phyloP scores from a whole-genome alignment of 1,140 invertebrate genomes.

The Zaprionus nigranus region DNA sequence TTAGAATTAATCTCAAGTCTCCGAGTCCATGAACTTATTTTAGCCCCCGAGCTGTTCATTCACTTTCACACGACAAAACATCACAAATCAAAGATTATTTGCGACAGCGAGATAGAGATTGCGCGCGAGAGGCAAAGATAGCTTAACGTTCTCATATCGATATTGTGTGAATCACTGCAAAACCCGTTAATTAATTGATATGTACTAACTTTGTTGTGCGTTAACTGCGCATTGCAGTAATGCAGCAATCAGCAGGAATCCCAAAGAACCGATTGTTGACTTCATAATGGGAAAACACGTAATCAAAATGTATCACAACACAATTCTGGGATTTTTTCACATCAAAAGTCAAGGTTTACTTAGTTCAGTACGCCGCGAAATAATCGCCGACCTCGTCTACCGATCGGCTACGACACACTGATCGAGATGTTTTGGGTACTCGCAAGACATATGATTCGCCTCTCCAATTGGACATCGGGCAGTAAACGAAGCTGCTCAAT shows the following conservation, averaged over 20 bases:
- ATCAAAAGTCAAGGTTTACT: not conserved
- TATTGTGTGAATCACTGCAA: slow-evolving; percentile 42
- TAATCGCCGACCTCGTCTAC: not conserved
- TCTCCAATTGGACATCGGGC: not conserved
- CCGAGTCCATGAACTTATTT: slow-evolving; percentile 9
- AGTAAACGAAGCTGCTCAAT: not conserved
- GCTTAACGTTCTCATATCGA: slow-evolving; percentile 1
- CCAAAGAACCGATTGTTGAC: slow-evolving; percentile 33
- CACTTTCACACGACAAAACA: slow-evolving; percentile 8
- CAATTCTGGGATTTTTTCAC: slow-evolving; percentile 5
- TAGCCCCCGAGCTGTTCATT: slow-evolving; percentile 17
- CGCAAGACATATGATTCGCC: not conserved
- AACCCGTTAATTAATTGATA: slow-evolving; percentile 12
- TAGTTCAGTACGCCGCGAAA: not conserved
- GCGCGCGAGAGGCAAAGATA: slow-evolving; percentile 38
- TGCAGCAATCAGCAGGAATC: slow-evolving; percentile 37
- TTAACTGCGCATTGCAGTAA: slow-evolving; percentile 40
- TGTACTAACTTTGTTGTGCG: slow-evolving; percentile 69
- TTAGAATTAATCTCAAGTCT: not conserved
- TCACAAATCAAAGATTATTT: slow-evolving; percentile 25
- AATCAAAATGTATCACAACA: not conserved
- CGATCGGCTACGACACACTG: slow-evolving; percentile 15
- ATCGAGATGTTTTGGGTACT: not conserved
- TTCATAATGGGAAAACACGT: slow-evolving; percentile 46
- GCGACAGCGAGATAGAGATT: not conserved